These are phyloP conservation scores for Hydroisotoma schaefferi DNA, from an alignment of 2,888 invertebrate genomes.

Conservation along the genomic window DNA sequence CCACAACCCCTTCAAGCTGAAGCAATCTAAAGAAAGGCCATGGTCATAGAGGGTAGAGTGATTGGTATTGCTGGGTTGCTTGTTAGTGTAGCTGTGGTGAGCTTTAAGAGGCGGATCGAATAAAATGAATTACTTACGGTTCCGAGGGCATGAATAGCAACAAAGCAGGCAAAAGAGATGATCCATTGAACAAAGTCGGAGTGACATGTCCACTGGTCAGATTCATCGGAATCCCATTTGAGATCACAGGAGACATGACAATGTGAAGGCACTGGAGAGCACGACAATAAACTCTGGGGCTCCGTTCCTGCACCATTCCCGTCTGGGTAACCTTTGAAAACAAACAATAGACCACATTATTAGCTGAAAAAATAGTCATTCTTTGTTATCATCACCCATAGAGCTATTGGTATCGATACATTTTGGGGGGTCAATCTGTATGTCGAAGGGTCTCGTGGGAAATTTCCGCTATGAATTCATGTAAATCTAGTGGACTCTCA, in stretches of 20 bases:
- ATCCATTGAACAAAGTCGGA: conserved; percentile 41
- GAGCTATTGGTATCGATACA: no score
- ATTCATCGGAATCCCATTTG: conserved; percentile 36
- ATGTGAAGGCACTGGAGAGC: conserved; percentile 43
- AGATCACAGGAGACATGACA: conserved; percentile 46
- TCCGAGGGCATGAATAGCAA: conserved; percentile 43
- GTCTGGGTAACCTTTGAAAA: conserved; percentile 36
- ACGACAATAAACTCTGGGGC: conserved; percentile 39
- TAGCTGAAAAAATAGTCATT: no score
- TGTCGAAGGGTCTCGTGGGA: no score
- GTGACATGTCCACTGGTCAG: conserved; percentile 44
- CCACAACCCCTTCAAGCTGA: no score
- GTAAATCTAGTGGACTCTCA: no score
- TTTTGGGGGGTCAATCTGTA: no score
- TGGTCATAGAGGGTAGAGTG: no score
- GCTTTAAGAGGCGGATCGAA: not conserved
- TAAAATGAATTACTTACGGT: conserved; percentile 37
- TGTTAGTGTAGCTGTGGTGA: no score
- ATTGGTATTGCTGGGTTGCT: no score
- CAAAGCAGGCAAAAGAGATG: conserved; percentile 43
- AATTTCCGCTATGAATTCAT: no score
- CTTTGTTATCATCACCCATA: no score
- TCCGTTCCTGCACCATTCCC: conserved; percentile 8
- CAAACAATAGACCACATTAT: conserved; percentile 16
- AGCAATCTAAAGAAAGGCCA: no score